phyloP scores from a whole-genome alignment of 2,113 vertebrate genomes.

The Cottus gobio region DNA sequence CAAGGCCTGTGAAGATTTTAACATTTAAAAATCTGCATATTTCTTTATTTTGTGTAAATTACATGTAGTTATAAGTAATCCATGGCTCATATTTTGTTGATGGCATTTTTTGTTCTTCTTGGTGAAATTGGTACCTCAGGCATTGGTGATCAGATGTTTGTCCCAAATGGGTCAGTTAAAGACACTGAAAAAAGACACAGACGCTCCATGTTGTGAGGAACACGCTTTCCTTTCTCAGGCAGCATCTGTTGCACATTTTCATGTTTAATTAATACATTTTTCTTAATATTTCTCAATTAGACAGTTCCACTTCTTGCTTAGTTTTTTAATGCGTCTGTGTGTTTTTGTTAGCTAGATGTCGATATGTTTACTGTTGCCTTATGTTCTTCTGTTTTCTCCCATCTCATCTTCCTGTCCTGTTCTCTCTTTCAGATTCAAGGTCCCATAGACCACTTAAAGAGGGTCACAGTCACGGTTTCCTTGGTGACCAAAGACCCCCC shows the following conservation, averaged over 20 bases:
- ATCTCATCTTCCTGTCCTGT: background rate
- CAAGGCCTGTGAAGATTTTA: too few species aligned
- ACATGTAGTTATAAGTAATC: background rate
- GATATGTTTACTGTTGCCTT: background rate
- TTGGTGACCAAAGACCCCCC: slow-evolving; percentile 94
- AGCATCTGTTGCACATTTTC: too few species aligned
- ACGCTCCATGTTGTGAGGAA: background rate
- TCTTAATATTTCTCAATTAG: background rate
- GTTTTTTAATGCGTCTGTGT: background rate
- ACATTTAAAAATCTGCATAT: background rate
- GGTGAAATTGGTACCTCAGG: background rate
- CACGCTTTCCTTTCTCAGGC: background rate
- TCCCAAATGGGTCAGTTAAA: background rate
- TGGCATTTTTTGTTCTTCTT: background rate
- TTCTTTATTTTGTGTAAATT: background rate
- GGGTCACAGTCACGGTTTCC: slow-evolving; percentile 87
- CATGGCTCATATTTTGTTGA: background rate
- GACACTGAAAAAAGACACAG: background rate
- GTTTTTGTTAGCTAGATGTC: background rate
- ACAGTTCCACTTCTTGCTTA: background rate
- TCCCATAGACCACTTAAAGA: slow-evolving; percentile 80
- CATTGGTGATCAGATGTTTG: background rate
- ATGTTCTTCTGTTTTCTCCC: background rate
- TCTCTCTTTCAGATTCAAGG: slow-evolving; percentile 79
- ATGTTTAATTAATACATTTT: background rate